These are phyloP conservation scores for Pluvianellus socialis DNA, from an alignment of 2,113 vertebrate genomes.

Conservation along the genomic window DNA sequence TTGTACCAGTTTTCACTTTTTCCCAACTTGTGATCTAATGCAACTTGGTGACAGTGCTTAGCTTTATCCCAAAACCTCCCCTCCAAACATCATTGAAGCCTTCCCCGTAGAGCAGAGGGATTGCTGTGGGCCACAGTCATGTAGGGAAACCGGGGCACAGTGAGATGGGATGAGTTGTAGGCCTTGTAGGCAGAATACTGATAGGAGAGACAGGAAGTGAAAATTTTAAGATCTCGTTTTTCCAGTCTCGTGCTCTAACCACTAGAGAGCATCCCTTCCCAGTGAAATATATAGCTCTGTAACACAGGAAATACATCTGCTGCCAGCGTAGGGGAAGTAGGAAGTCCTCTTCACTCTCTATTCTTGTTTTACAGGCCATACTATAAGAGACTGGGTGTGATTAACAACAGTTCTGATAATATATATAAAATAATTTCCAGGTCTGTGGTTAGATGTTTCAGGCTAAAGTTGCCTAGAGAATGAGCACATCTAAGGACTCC, in stretches of 20 bases:
- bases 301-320: slow-evolving; percentile 37
- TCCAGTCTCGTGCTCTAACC: neutral
- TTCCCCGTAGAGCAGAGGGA: neutral
- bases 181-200: rapidly evolving
- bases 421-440: slow-evolving; percentile 35
- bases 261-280: slow-evolving; percentile 68
- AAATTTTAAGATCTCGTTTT: neutral
- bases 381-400: neutral
- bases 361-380: slow-evolving; percentile 23
- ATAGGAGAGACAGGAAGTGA: slow-evolving; percentile 1
- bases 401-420: slow-evolving; percentile 3
- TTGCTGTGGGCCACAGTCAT: neutral
- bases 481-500: neutral
- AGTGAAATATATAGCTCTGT: slow-evolving; percentile 27
- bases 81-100: neutral
- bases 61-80: neutral
- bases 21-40: neutral
- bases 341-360: slow-evolving; percentile 17
- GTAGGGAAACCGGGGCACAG: neutral
- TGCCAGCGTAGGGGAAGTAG: neutral
- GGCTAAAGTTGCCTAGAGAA: neutral
- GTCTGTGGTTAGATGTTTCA: neutral
- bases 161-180: neutral
- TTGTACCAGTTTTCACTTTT: neutral
- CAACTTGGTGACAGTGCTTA: neutral